Base-by-base conservation (phyloP, 1,140 invertebrate species). In the Bicyclus anynana region DNA sequence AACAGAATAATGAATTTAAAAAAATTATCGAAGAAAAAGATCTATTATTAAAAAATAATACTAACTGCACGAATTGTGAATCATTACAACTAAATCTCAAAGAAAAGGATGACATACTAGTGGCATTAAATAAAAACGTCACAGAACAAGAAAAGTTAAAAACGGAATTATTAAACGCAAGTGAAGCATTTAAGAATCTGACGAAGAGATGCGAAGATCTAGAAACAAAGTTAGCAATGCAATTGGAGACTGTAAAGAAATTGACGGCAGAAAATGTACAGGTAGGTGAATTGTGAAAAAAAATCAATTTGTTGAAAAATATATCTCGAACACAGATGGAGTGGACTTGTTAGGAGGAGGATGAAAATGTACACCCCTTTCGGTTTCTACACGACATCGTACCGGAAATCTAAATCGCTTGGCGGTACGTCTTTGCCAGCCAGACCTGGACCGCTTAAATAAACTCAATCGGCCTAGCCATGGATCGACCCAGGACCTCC, bases 171-270 rank as follows among this genome's bases (percentile, higher is more conserved):
- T 7, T 49, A 3, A 72, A 67, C 51, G 69, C 74, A 5, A 70
- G 35, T 27, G 74, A 85, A 52, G 62, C 66, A 1, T 58, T 83
- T 0, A 64, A 49, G 9, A 67, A 53, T 42, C 66, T 87, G 27
- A 79, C 89, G 44, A 91, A 92, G 61, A 92, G 90, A 76, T 93
- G 91, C 58, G 91, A 93, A 58, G 88, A 91, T 46, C 70, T 93
- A 17, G 90, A 91, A n/a, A 90, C 90, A 29, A 92, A 87, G 80
- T 73, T 93, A 46, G 67, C 91, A 4, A 82, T 91, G 61, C 89
- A 92, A 58, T 87, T 92, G 59, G 87, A 87, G 2, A 90, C 83
- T 49, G 80, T 90, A 5, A 90, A 89, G 61, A 80, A 87, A 76
- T 77, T 90, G 50, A 73, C 82, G 54, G 66, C 81, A 63, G 87